Base-by-base conservation (phyloP, 2,888 invertebrate species). In the Drosophila colorata region DNA sequence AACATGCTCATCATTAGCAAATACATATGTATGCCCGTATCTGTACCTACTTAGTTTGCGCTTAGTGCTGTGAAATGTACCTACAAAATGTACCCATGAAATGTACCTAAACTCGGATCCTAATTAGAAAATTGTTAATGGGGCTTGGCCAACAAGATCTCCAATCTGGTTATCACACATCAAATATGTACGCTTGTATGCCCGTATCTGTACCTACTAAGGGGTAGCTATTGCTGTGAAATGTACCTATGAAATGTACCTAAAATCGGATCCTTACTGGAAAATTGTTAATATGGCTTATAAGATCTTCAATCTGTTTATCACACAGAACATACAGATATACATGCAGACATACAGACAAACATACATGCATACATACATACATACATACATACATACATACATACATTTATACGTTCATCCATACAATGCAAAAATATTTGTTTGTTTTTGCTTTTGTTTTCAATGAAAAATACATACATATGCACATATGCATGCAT, bases 81-180 rank as follows among this genome's bases (percentile, higher is more conserved):
- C 20, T 25, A 25, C 3, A 4, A 11, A 11, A 38, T 38, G 9
- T 38, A 16, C 9, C 16, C n/a, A 25, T 11, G 11, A 11, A 11
- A 38, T 38, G 9, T 38, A 16, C 9, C 16, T 14, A 38, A 37
- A 9, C 8, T 38, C 8, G 37, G 3, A 38, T 16, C 7, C 35
- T 37, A 23, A 28, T 8, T 28, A 13, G 25, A 25, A 49, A 31
- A 18, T 0, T 20, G 13, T 20, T 4, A 14, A 28, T 18, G 38
- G n/a, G 9, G 18, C 0, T 5, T 37, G 5, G 35, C 7, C 5
- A 7, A 28, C 5, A 28, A 28, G 25, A 40, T 16, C 18, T 28
- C 44, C 33, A 56, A 63, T 35, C 52, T 58, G 70, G 43, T 57
- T 69, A 58, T 58, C 64, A n/a, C n/a, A n/a, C n/a, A n/a, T n/a